Evolutionary conservation across 2,113 vertebrate genomes (phyloP), one percentile per base, ranked within the genome.

Genomic region (Carollia perspicillata): DNA sequence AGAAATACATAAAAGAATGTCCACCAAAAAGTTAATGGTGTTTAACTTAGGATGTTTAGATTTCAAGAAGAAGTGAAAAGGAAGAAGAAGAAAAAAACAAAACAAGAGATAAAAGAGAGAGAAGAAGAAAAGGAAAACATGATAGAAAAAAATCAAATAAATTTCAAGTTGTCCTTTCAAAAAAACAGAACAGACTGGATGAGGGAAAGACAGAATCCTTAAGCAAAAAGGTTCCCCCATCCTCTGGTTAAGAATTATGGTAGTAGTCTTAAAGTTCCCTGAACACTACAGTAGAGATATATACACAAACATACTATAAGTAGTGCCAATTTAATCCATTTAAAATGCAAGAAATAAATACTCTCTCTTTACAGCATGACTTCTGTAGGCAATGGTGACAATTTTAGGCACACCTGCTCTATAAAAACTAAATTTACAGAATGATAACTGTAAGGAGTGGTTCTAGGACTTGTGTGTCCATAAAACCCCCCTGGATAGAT

Each of bases 51-150:
- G 28, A 44, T 40, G 16, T 23, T 72, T 78, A 93, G 37, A 90
- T 89, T 93, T 96, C 30, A 84, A 94, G 77, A 84, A 94, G 77
- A 65, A 89, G 23, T 30, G 35, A 79, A 60, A 22, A n/a, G 9
- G 44, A 92, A 87, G 7, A 53, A 35, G 33, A 18, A 68, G 78
- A 63, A 17, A 28, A 26, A 35, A 89, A 49, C 47, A 49, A 49
- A 94, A 83, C 7, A 66, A 80, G 6, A 53, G 4, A 12, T 37
- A 44, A 26, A 14, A 75, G 40, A n/a, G 30, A 84, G 33, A 68
- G 44, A 72, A 42, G 35, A 44, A 17, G 12, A 4, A 44, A 63
- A 40, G 81, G 18, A 90, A 83, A 94, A 40, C 28, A 68, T 30
- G 33, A 77, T 37, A 60, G 66, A 49, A 58, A 77, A 86, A 89